phyloP scores from a whole-genome alignment of 2,113 vertebrate genomes.

The Cololabis saira region DNA sequence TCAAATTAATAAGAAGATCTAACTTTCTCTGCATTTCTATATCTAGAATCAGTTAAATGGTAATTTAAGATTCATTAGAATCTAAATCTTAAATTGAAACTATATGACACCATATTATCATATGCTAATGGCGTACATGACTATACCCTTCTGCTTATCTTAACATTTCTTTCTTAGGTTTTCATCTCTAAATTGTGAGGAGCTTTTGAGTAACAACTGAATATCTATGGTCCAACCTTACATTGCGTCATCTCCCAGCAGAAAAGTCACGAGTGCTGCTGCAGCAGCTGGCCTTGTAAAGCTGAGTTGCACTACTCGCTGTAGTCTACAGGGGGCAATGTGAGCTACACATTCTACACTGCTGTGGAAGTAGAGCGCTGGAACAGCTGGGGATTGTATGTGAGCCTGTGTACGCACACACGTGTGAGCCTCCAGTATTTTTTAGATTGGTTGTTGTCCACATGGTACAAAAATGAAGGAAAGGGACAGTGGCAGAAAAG shows the following conservation, averaged over 20 bases:
- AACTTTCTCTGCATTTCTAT: no score
- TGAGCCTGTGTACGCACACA: slow-evolving; percentile 11
- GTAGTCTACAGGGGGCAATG: slow-evolving; percentile 63
- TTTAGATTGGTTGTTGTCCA: slow-evolving; percentile 2
- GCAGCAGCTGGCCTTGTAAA: slow-evolving; percentile 45
- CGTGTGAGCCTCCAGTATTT: slow-evolving; percentile 1
- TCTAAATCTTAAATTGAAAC: no score
- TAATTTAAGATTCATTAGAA: no score
- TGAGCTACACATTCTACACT: slow-evolving; percentile 32
- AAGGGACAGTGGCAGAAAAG: not conserved
- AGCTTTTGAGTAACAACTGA: slow-evolving; percentile 13
- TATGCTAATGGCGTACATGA: no score
- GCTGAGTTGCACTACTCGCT: slow-evolving; percentile 33
- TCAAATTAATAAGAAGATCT: no score
- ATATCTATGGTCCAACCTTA: slow-evolving; percentile 40
- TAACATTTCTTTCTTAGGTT: not conserved
- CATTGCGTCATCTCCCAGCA: slow-evolving; percentile 69
- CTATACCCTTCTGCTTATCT: no score
- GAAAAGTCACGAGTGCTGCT: slow-evolving; percentile 69
- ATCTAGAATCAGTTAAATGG: no score
- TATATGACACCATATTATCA: no score
- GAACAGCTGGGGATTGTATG: slow-evolving; percentile 39
- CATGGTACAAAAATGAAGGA: not conserved
- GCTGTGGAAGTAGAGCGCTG: slow-evolving; percentile 41
- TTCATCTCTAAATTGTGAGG: not conserved